phyloP scores from a whole-genome alignment of 2,797 vertebrate species.

The Echiichthys vipera region DNA sequence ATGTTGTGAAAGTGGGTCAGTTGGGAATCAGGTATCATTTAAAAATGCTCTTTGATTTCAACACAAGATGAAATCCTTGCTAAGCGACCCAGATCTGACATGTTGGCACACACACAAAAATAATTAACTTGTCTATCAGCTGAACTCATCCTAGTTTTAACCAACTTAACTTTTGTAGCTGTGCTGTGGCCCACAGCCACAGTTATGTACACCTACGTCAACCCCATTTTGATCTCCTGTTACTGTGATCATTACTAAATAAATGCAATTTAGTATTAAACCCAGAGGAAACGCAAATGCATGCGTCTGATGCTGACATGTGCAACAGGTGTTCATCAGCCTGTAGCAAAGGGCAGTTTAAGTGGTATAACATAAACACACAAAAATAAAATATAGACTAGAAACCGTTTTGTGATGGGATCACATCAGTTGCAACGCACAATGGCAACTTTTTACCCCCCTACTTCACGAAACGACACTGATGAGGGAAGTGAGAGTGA shows the following conservation, averaged over 20 bases:
- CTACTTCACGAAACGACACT: no score
- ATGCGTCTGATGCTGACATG: not conserved
- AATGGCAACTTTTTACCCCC: no score
- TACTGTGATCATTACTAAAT: conserved; percentile 5
- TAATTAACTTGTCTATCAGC: not conserved
- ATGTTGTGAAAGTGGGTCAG: not conserved
- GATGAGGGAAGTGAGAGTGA: no score
- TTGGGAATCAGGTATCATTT: not conserved
- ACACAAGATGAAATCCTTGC: not conserved
- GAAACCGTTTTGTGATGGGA: no score
- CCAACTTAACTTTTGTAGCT: not conserved
- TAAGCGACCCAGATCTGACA: not conserved
- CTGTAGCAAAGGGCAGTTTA: not conserved
- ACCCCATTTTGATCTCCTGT: conserved; percentile 9
- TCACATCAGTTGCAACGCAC: no score
- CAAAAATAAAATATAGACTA: no score
- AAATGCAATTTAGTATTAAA: not conserved
- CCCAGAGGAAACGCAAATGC: not conserved
- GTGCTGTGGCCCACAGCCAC: conserved; percentile 4
- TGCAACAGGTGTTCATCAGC: not conserved
- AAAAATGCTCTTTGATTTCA: conserved; percentile 18
- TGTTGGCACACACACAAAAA: not conserved
- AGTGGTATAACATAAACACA: not conserved
- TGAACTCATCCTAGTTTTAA: not conserved
- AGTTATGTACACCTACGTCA: not conserved